phyloP scores from a whole-genome alignment of 1,140 invertebrate genomes.

The Artemia franciscana region DNA sequence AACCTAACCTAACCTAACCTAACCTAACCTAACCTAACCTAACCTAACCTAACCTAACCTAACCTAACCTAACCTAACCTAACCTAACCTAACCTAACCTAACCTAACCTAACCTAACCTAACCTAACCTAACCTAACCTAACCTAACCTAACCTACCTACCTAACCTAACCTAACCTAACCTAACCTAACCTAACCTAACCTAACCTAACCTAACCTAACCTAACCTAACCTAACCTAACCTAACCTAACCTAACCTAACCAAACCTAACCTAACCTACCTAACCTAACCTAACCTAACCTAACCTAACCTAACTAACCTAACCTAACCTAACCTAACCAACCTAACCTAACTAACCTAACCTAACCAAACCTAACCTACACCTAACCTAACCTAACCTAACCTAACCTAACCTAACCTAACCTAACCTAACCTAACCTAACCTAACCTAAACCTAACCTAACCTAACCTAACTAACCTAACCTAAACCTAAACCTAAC shows the following conservation, averaged over 20 bases:
- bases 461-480: constrained; percentile 13
- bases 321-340: no score
- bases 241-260: constrained; percentile 15
- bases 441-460: no score
- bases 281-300: constrained; percentile 10
- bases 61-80: constrained; percentile 16
- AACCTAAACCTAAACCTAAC: no score
- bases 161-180: constrained; percentile 16
- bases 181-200: constrained; percentile 17
- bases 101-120: constrained; percentile 17
- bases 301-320: constrained; percentile 11
- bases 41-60: constrained; percentile 15
- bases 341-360: constrained; percentile 14
- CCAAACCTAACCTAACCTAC: no score
- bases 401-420: constrained; percentile 14
- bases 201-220: constrained; percentile 17
- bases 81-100: constrained; percentile 16
- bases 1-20: constrained; percentile 12
- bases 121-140: constrained; percentile 16
- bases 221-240: constrained; percentile 17
- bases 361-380: constrained; percentile 13
- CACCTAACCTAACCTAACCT: no score
- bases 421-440: constrained; percentile 13
- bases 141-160: no score
- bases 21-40: constrained; percentile 13